Evolutionary conservation across 2,888 invertebrate genomes (phyloP), one percentile per base, ranked within the genome.

Genomic region (Drosophila barbarae): DNA sequence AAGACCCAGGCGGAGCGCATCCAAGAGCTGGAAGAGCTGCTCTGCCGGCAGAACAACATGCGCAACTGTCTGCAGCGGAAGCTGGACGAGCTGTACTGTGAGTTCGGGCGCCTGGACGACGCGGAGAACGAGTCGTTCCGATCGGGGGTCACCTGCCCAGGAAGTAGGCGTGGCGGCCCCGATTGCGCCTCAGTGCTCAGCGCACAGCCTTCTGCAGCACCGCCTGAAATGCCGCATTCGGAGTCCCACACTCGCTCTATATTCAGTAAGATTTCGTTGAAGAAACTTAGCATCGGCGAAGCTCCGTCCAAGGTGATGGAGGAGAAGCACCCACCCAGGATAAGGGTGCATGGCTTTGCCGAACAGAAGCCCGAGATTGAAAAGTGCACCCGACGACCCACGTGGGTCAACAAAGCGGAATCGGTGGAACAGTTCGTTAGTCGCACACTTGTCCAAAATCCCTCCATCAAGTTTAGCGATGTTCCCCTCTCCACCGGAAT

Each of bases 1-100:
- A 44, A 61, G 41, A 32, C 44, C 3, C 80, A 85, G 30, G 60
- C 68, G 15, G 12, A 56, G 12, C 72, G 78, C 1, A 81, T 81
- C 28, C 34, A 2, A 3, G 66, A 81, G n/a, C 39, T 81, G 26
- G 85, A 81, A 55, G 7, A 13, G 9, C 30, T 59, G 23, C 23
- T 81, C 7, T 52, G 49, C 23, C 69, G 69, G 7, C 84, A 85
- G 57, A 67, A 51, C 21, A 63, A 54, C n/a, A 53, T 69, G 53
- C 71, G 72, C 41, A 44, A 44, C 2, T 15, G 35, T 3, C 50
- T 80, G 39, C 77, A 80, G 26, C 18, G 42, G 1, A 85, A 83
- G 44, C 52, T 85, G n/a, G 60, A 64, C 30, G 71, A 83, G 5
- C 23, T 80, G 9, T 69, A 73, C 65, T 44, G 58, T 5, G 67